Percentiles rank a stretch among this genome's conserved stretches.
Conservation (phyloP, 2,113 vertebrate species). For the Otocyon megalotis region DNA sequence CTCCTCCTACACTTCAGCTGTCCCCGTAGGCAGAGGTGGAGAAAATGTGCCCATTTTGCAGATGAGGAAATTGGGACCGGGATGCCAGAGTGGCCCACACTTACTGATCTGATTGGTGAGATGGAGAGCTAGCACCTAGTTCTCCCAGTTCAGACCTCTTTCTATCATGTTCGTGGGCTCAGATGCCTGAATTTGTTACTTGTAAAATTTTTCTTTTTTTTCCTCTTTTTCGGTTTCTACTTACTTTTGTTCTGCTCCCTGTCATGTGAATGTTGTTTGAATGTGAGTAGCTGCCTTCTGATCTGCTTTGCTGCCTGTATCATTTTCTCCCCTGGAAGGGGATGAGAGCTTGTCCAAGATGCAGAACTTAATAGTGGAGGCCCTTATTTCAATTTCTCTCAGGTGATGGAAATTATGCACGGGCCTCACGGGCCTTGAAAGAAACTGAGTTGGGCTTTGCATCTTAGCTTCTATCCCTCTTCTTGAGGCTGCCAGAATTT, state of each 20-base stretch:
- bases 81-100: too few relatives aligned
- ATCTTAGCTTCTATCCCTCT: background rate
- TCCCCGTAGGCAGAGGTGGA: background rate
- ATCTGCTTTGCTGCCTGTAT: background rate
- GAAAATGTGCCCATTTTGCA: background rate
- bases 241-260: conserved; percentile 58
- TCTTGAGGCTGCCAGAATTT: background rate
- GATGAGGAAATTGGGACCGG: background rate
- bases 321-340: conserved; percentile 78
- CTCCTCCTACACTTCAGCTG: background rate
- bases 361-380: background rate
- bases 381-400: conserved; percentile 71
- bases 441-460: background rate
- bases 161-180: background rate
- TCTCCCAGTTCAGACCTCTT: background rate
- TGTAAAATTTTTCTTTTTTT: background rate
- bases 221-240: conserved; percentile 60
- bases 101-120: background rate
- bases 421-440: conserved; percentile 14
- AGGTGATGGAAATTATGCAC: conserved; percentile 34
- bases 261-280: background rate
- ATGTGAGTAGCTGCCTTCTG: background rate
- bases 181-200: background rate
- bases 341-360: conserved; percentile 61
- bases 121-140: background rate